A percentile compares a stretch with the other conserved stretches of the same genome.
phyloP scores from a whole-genome alignment of 2,797 vertebrate genomes.

The Remorina albescens region DNA sequence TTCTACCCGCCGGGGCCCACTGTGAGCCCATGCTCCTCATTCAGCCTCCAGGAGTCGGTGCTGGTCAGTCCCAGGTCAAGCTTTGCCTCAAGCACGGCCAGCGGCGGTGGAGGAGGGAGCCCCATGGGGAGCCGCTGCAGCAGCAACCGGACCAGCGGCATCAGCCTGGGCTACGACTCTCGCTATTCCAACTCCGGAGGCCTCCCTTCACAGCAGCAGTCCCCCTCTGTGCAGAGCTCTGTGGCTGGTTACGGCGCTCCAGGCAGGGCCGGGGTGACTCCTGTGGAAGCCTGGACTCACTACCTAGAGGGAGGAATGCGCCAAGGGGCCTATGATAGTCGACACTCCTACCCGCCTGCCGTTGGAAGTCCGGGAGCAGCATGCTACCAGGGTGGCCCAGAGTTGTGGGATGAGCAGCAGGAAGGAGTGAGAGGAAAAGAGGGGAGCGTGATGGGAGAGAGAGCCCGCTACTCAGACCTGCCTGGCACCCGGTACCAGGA shows the following conservation, averaged over 20 bases:
- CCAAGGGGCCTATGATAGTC: slow-evolving; percentile 81
- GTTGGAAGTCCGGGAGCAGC: slow-evolving; percentile 83
- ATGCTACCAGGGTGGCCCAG: slow-evolving; percentile 77
- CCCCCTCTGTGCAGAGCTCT: slow-evolving; percentile 68
- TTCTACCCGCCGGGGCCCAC: slow-evolving; percentile 81
- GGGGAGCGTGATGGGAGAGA: slow-evolving; percentile 71
- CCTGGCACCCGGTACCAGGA: slow-evolving; percentile 86
- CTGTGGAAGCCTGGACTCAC: slow-evolving; percentile 83
- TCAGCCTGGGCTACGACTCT: slow-evolving; percentile 91
- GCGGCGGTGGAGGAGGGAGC: slow-evolving; percentile 86
- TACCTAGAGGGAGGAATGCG: slow-evolving; percentile 79
- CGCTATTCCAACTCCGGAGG: slow-evolving; percentile 80
- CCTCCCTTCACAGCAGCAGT: slow-evolving; percentile 79
- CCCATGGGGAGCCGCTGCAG: slow-evolving; percentile 88
- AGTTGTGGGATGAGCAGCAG: slow-evolving; percentile 84
- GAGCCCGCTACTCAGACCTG: slow-evolving; percentile 83
- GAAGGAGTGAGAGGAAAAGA: slow-evolving; percentile 69
- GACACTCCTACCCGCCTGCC: slow-evolving; percentile 90
- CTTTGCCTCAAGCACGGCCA: slow-evolving; percentile 91
- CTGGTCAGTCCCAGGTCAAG: slow-evolving; percentile 89
- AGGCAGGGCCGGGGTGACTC: slow-evolving; percentile 66
- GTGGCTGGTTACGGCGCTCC: slow-evolving; percentile 56
- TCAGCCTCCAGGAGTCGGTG: slow-evolving; percentile 88
- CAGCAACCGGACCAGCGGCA: slow-evolving; percentile 92
- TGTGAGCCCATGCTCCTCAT: slow-evolving; percentile 87